phyloP scores from a whole-genome alignment of 2,888 invertebrate species.

The Drosophila mimica region DNA sequence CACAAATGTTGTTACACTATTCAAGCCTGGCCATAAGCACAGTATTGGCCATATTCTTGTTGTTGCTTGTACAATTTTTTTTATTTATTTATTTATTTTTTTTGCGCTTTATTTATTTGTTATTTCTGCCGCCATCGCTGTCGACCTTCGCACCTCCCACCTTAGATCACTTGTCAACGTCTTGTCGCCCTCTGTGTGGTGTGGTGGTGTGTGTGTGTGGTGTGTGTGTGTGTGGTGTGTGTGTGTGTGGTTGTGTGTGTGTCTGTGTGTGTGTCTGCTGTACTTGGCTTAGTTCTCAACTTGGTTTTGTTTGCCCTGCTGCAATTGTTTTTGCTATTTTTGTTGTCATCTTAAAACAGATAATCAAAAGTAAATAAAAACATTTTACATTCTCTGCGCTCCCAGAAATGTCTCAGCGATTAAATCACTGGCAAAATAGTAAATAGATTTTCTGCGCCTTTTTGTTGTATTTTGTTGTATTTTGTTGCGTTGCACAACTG shows the following conservation, averaged over 20 bases:
- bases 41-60: conserved; percentile 35
- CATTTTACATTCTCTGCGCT: conserved; percentile 44
- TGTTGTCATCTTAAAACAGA: conserved; percentile 43
- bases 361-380: conserved; percentile 62
- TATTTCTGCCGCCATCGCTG: conserved; percentile 19
- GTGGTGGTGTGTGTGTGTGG: neutral
- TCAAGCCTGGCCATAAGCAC: conserved; percentile 34
- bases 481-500: conserved; percentile 1
- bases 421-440: conserved; percentile 41
- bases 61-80: conserved; percentile 8
- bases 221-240: neutral
- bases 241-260: neutral
- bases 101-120: conserved; percentile 40
- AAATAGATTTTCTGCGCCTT: conserved; percentile 43
- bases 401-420: conserved; percentile 31
- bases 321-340: conserved; percentile 37
- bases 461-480: neutral
- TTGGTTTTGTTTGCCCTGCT: conserved; percentile 10
- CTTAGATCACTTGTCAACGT: conserved; percentile 1
- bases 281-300: conserved; percentile 4
- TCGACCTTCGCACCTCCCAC: neutral
- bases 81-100: conserved; percentile 12
- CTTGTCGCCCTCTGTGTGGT: neutral
- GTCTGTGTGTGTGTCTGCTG: neutral
- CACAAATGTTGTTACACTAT: conserved; percentile 17